Percentiles rank a stretch among this genome's conserved stretches.
Evolutionary conservation across 2,113 vertebrate species (phyloP).

Genomic region (Climacteris rufus): DNA sequence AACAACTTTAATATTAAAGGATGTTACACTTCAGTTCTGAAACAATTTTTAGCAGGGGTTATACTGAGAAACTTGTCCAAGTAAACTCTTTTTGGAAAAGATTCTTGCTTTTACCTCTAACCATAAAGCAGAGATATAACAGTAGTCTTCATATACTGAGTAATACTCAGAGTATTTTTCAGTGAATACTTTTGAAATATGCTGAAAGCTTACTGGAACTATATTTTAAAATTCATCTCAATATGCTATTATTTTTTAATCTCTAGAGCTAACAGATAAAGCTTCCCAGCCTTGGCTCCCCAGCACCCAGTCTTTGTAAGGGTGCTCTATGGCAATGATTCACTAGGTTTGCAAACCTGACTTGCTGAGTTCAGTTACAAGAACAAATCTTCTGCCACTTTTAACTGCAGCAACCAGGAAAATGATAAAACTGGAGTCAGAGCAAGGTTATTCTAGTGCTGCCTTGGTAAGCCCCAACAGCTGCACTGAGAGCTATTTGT

Average conservation of each 20-base stretch:
- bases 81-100: not conserved
- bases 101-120: not conserved
- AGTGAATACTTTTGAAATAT: not conserved
- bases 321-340: not conserved
- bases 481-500: not conserved
- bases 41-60: not conserved
- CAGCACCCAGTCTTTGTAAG: not conserved
- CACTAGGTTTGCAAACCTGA: not conserved
- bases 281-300: not conserved
- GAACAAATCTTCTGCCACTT: not conserved
- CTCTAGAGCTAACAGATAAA: not conserved
- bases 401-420: not conserved
- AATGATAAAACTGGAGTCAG: not conserved
- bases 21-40: not conserved
- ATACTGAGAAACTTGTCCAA: not conserved
- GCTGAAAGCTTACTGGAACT: not conserved
- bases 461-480: conserved; percentile 8
- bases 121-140: not conserved
- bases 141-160: not conserved
- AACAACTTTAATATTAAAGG: not conserved
- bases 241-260: not conserved
- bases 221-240: not conserved
- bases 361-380: not conserved
- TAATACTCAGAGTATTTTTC: not conserved
- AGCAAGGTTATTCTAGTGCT: not conserved